phyloP scores from a whole-genome alignment of 1,140 invertebrate species.

The Drosophila paulistorum region DNA sequence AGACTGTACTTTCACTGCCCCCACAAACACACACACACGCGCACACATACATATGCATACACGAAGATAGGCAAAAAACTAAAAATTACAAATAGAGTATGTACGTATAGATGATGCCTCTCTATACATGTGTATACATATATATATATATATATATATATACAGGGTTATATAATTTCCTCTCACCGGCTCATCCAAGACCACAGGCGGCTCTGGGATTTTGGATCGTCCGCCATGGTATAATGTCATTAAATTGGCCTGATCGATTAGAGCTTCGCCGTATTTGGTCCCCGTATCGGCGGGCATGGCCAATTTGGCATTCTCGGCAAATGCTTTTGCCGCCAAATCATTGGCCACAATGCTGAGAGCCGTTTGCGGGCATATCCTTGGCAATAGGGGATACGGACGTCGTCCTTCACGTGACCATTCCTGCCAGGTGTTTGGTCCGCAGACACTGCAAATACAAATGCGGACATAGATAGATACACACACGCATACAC shows the following conservation, averaged over 20 bases:
- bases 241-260: constrained; percentile 45
- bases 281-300: constrained; percentile 65
- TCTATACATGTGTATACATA: constrained; percentile 20
- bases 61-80: constrained; percentile 13
- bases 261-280: constrained; percentile 52
- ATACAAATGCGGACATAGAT: constrained; percentile 60
- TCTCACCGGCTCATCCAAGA: constrained; percentile 79
- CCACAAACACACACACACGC: constrained; percentile 35
- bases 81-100: constrained; percentile 13
- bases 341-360: constrained; percentile 90
- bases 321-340: constrained; percentile 83
- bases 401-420: constrained; percentile 92
- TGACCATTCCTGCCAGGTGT: constrained; percentile 92
- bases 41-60: constrained; percentile 7
- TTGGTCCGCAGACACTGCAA: constrained; percentile 90
- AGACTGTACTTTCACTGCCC: constrained; percentile 73
- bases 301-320: constrained; percentile 83
- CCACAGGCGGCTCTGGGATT: constrained; percentile 47
- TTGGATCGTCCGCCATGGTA: constrained; percentile 45
- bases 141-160: not conserved
- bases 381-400: constrained; percentile 91
- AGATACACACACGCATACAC: constrained; percentile 47
- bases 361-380: constrained; percentile 92
- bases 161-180: constrained; percentile 61
- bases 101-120: constrained; percentile 16